Base-by-base conservation (phyloP, 2,113 vertebrate genomes). In the Apaloderma vittatum region DNA sequence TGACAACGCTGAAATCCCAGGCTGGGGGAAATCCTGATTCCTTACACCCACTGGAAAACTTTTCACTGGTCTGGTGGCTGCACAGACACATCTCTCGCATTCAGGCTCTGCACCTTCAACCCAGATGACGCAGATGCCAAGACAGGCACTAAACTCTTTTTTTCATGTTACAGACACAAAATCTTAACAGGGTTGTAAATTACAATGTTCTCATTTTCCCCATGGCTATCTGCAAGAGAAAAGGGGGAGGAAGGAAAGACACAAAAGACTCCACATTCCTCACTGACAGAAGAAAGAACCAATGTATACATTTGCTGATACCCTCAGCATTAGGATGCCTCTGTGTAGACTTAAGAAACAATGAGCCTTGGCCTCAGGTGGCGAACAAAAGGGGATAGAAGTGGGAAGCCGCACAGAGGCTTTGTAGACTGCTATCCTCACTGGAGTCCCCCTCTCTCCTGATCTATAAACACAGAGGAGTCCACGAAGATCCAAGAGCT, bases 251-350 rank as follows among this genome's bases (percentile, higher is more conserved):
- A 96, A 96, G 73, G 83, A 93, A 86, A 27, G 73, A 91, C 86
- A 97, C 96, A 97, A 97, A 97, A 73, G 91, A 95, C 57, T 96
- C 57, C 83, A 87, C 95, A 97, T 97, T 96, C 96, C 96, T 95
- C 89, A 97, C 91, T 95, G 96, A 96, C 95, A 96, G 94, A 96
- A 96, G 91, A 94, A 94, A 95, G 94, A 96, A 91, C 65, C 91
- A 87, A 72, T 93, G 93, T 96, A 96, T 94, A 91, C 96, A 96
- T 91, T 95, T 89, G 86, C 91, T 96, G 96, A 97, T 96, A 96
- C 76, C 80, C 96, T 96, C 73, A 93, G 94, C 89, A 96, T 95
- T 96, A 97, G 84, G 96, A 96, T 94, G 86, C 86, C 93, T 95
- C 91, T 91, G 76, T 97, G 95, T 93, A 65, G 94, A 96, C 86